Base-by-base conservation (phyloP, 2,888 invertebrate species). In the Drosophila atripex region DNA sequence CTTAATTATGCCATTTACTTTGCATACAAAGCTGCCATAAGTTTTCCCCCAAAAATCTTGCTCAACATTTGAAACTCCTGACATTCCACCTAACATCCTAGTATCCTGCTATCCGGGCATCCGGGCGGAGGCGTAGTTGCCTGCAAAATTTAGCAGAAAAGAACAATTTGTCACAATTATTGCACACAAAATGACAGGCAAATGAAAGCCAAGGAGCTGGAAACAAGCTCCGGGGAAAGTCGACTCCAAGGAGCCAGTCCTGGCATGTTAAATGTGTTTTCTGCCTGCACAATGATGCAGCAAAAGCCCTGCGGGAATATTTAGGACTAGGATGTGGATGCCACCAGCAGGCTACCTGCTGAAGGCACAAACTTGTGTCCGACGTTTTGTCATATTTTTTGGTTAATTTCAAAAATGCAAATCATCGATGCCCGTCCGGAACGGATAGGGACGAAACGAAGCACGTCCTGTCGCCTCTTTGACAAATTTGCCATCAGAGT, bases 401-500 rank as follows among this genome's bases (percentile, higher is more conserved):
- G 78, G 73, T 75, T 84, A 80, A 86, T 88, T 84, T 88, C 63
- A 56, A 69, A 88, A 86, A 86, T 88, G 85, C 85, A 86, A 85
- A 85, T 85, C 85, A 86, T 88, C 64, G 71, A 77, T 73, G 77
- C 18, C 65, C 16, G 75, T 23, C 73, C 16, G 60, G 49, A 21
- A 12, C 39, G 21, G 46, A 25, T 50, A 51, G 49, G 49, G 18
- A n/a, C 25, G 46, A 25, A 52, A 51, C 51, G 16, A n/a, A 47
- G 71, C 61, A 57, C 54, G 51, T 71, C 51, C 64, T 50, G 66
- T 65, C 53, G 60, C 64, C 45, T 63, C 71, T 85, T 73, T 87
- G 83, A 82, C 86, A 87, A 87, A 83, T 87, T 78, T 46, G 53
- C 50, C 75, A 65, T 74, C 72, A 71, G 66, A 72, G 77, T 54